These are phyloP conservation scores for Neocrepidodera transversa DNA, from an alignment of 2,888 invertebrate species.

Conservation along the genomic window DNA sequence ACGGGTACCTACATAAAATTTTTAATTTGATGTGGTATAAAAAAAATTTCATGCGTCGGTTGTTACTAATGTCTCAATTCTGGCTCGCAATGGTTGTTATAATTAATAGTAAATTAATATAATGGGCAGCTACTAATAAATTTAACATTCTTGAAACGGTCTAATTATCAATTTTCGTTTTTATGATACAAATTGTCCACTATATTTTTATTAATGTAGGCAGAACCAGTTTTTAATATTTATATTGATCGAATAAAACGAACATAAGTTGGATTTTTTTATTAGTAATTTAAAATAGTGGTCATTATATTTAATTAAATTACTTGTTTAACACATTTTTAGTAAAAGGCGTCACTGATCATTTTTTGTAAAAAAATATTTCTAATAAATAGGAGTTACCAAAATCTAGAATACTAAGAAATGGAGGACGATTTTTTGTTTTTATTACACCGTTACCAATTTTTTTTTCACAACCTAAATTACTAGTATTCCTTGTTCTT, in stretches of 20 bases:
- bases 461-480: too few species aligned
- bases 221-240: neutral
- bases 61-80: slow-evolving; percentile 36
- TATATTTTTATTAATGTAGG: neutral
- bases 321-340: too few species aligned
- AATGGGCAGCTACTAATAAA: slow-evolving; percentile 9
- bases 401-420: too few species aligned
- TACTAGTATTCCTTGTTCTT: too few species aligned
- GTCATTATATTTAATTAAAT: too few species aligned
- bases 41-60: slow-evolving; percentile 31
- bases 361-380: too few species aligned
- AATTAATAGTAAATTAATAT: slow-evolving; percentile 18
- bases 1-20: slow-evolving; percentile 38
- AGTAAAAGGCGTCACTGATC: too few species aligned
- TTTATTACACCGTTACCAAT: too few species aligned
- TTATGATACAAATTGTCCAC: slow-evolving; percentile 6
- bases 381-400: too few species aligned
- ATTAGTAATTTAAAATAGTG: too few species aligned
- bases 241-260: neutral
- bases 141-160: slow-evolving; percentile 13
- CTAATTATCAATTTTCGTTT: slow-evolving; percentile 15
- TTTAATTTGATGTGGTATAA: slow-evolving; percentile 24
- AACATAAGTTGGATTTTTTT: too few species aligned
- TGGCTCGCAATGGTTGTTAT: slow-evolving; percentile 9
- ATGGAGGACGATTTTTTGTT: too few species aligned